Base-by-base conservation (phyloP, 2,888 invertebrate genomes). In the Achlya flavicornis region DNA sequence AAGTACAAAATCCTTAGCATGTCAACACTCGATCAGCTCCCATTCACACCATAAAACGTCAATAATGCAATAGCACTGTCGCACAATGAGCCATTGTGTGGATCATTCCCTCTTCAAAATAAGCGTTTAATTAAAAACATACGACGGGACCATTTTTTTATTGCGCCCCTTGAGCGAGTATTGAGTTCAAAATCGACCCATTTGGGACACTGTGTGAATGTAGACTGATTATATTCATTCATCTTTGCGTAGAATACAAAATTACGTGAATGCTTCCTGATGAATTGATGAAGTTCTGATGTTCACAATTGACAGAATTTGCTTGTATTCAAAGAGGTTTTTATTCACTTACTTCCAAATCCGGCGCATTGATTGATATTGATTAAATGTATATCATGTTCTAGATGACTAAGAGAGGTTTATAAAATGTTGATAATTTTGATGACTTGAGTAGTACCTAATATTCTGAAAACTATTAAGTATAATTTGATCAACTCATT, bases 61-160 rank as follows among this genome's bases (percentile, higher is more conserved):
- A 74, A 77, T 83, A 83, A 77, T 81, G 80, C 83, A 79, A 77
- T 79, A 76, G 76, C 70, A 79, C 66, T 79, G 79, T 79, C 73
- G 73, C 79, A 86, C 83, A 86, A 85, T 84, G 77, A 79, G 72
- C 84, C 75, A 85, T 85, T 86, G 85, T 87, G 81, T 66, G 75
- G 74, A 73, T 79, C 75, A 77, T 76, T 77, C 78, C 78, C 80
- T 80, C 76, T 81, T 76, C 79, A 79, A 83, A 84, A 81, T 85
- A 81, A 84, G 80, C 80, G 79, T 80, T 80, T 84, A 84, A 85
- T 86, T 85, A 83, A 86, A 84, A 84, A 79, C 79, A 78, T 78
- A 79, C 73, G 76, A 73, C 71, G 68, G 72, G 67, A 73, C 75
- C 64, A 74, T 77, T 78, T 79, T 74, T 75, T 75, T 75, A 74